These are phyloP conservation scores for Noctua pronuba DNA, from an alignment of 2,888 invertebrate genomes.

Conservation along the genomic window DNA sequence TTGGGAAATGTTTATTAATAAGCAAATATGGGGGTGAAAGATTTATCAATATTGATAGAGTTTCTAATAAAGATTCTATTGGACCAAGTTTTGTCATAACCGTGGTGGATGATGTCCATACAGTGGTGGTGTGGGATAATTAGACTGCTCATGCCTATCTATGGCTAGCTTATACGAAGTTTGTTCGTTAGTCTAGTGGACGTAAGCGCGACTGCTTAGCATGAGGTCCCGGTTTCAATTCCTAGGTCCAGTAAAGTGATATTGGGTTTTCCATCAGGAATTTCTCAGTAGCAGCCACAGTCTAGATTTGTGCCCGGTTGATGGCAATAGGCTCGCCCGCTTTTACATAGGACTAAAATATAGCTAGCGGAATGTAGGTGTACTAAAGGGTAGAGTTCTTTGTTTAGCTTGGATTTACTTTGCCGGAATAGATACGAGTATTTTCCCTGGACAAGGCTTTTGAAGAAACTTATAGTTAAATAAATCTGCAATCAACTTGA, in stretches of 20 bases:
- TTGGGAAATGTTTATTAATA: slow-evolving; percentile 10
- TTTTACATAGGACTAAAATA: too few species aligned
- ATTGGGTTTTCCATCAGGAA: too few species aligned
- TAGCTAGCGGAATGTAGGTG: too few species aligned
- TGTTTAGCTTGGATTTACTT: not conserved
- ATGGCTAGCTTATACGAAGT: not conserved
- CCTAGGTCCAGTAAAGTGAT: too few species aligned
- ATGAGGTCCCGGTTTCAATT: too few species aligned
- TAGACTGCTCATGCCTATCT: not conserved
- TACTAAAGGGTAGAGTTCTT: too few species aligned
- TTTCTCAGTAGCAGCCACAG: too few species aligned
- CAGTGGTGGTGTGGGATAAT: not conserved
- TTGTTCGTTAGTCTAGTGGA: not conserved
- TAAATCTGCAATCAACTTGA: not conserved
- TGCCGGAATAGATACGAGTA: not conserved
- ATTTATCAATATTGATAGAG: not conserved
- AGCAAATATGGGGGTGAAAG: not conserved
- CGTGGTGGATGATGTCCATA: not conserved
- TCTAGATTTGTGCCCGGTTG: too few species aligned
- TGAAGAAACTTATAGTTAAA: not conserved
- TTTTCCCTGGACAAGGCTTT: not conserved
- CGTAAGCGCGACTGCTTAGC: too few species aligned
- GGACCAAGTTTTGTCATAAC: not conserved
- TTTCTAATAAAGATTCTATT: not conserved
- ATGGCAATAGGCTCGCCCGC: too few species aligned